phyloP scores from a whole-genome alignment of 2,888 invertebrate species.

The Laspeyria flexula region DNA sequence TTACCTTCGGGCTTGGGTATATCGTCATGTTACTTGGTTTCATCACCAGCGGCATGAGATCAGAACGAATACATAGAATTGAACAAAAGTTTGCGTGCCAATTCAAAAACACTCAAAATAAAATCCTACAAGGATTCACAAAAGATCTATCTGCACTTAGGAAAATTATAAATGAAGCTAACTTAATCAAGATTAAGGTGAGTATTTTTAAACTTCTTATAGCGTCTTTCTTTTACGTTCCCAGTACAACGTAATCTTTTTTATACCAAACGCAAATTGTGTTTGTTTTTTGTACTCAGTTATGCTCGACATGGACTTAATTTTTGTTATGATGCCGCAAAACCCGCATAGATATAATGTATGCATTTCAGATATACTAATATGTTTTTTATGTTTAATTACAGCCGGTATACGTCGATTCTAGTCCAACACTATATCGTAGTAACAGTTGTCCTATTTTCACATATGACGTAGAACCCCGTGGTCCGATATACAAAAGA shows the following conservation, averaged over 20 bases:
- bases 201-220: too few species aligned
- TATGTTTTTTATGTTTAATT: conserved; percentile 47
- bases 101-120: conserved; percentile 91
- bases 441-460: conserved; percentile 91
- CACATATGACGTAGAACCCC: conserved; percentile 86
- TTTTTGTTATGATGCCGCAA: background rate
- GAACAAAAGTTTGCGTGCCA: conserved; percentile 92
- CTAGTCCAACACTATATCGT: conserved; percentile 77
- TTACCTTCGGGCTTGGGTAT: conserved; percentile 96
- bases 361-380: too few species aligned
- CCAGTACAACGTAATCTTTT: too few species aligned
- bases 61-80: conserved; percentile 90
- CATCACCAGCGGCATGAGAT: conserved; percentile 91
- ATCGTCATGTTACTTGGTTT: conserved; percentile 95
- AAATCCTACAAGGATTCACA: conserved; percentile 91
- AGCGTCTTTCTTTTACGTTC: too few species aligned
- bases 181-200: conserved; percentile 93
- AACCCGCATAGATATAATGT: background rate
- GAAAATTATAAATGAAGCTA: conserved; percentile 92
- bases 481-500: conserved; percentile 77
- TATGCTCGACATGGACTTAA: background rate
- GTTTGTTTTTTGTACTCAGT: background rate
- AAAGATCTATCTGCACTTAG: conserved; percentile 91
- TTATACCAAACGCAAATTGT: background rate
- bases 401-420: conserved; percentile 92